Conservation (phyloP, 2,888 invertebrate species). For the Andrena praecox region DNA sequence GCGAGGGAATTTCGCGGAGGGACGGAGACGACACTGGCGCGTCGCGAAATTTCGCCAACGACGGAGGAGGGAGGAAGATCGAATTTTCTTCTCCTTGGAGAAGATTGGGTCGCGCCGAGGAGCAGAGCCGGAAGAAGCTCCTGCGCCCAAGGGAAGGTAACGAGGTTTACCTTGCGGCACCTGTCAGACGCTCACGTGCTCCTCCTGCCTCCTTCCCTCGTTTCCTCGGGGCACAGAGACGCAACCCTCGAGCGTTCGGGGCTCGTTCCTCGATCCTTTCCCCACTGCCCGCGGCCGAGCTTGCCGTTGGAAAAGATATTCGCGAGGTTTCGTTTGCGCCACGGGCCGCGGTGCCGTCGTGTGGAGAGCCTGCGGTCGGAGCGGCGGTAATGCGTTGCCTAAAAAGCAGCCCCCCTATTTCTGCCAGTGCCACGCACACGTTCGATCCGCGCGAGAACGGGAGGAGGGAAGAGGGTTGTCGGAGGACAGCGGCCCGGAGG, state of each 20-base stretch:
- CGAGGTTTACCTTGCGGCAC: conserved; percentile 56
- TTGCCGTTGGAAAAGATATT: no score
- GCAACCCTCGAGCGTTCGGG: background rate
- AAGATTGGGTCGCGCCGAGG: conserved; percentile 2
- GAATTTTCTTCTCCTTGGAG: conserved; percentile 19
- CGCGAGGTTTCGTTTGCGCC: no score
- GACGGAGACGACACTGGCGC: conserved; percentile 24
- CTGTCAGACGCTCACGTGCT: conserved; percentile 58
- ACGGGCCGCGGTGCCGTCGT: no score
- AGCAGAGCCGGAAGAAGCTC: background rate
- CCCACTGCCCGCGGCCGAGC: background rate
- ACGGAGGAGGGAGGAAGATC: background rate
- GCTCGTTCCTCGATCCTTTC: background rate
- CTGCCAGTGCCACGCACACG: conserved; percentile 9
- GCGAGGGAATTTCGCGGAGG: conserved; percentile 28
- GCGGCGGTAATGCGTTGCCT: no score
- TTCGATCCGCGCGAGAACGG: conserved; percentile 42
- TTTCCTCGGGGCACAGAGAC: conserved; percentile 10
- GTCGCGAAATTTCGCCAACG: conserved; percentile 23
- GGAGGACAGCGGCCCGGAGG: conserved; percentile 27
- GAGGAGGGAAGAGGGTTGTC: conserved; percentile 55
- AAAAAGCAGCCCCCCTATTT: background rate
- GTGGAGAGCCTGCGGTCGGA: no score
- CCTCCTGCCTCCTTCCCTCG: conserved; percentile 20
- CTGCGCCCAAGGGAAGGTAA: conserved; percentile 13